These are phyloP conservation scores for Heliornis fulica DNA, from an alignment of 2,113 vertebrate species.

Conservation along the genomic window DNA sequence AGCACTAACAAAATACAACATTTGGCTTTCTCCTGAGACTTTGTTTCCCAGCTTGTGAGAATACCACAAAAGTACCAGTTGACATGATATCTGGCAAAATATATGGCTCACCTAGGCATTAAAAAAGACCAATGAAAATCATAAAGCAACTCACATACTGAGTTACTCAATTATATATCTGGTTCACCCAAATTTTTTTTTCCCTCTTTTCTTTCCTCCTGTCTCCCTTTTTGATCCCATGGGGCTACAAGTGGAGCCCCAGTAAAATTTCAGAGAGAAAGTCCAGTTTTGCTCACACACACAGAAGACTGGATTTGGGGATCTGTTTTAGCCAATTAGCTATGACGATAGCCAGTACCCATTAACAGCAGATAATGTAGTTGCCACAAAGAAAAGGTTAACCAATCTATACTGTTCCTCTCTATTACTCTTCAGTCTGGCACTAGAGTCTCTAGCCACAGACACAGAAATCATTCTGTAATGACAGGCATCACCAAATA, in stretches of 20 bases:
- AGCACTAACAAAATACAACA: conserved; percentile 9
- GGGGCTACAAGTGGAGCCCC: background rate
- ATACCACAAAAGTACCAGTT: conserved; percentile 54
- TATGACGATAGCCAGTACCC: background rate
- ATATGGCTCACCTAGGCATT: conserved; percentile 11
- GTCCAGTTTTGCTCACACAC: background rate
- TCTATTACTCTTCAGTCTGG: conserved; percentile 17
- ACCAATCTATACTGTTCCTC: conserved; percentile 8
- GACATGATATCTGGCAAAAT: conserved; percentile 47
- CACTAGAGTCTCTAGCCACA: conserved; percentile 44
- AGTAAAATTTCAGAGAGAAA: background rate
- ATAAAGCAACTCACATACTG: background rate
- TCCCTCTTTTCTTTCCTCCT: background rate
- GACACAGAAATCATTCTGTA: conserved; percentile 61
- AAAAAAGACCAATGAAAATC: conserved; percentile 33
- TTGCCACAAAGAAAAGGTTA: conserved; percentile 25
- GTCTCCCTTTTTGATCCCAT: background rate
- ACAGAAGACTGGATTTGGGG: background rate
- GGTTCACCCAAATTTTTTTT: background rate
- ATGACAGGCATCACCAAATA: conserved; percentile 57
- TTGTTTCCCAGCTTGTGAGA: conserved; percentile 45
- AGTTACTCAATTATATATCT: conserved; percentile 7
- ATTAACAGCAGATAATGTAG: conserved; percentile 12
- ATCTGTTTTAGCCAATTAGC: background rate
- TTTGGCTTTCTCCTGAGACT: conserved; percentile 42